phyloP scores from a whole-genome alignment of 2,797 vertebrate species.

The Melanotaenia maccullochi region DNA sequence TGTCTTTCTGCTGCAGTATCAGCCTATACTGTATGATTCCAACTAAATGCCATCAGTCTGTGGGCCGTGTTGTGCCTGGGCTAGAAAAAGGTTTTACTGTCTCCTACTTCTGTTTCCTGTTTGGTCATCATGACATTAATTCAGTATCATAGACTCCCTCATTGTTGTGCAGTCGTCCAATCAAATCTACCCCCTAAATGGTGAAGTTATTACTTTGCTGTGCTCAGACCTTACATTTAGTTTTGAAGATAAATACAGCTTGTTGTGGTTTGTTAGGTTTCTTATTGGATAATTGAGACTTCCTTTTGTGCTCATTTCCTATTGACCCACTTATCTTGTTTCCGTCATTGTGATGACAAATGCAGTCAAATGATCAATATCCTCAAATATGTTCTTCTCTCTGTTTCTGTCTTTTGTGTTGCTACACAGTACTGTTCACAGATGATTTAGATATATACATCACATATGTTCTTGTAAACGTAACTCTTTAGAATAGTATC shows the following conservation, averaged over 20 bases:
- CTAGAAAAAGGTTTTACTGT: constrained; percentile 47
- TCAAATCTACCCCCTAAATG: constrained; percentile 23
- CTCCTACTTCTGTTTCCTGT: constrained; percentile 59
- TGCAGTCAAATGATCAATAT: not conserved
- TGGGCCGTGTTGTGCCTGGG: constrained; percentile 35
- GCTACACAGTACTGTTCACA: not conserved
- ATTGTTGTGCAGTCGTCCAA: constrained; percentile 33
- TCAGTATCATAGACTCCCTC: constrained; percentile 28
- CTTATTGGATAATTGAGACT: constrained; percentile 14
- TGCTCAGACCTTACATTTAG: constrained; percentile 3
- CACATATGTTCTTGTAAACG: not conserved
- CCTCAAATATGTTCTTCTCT: no score
- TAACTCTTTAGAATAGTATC: not conserved
- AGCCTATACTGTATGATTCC: constrained; percentile 28
- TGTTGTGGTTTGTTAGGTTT: not conserved
- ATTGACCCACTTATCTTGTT: constrained; percentile 10
- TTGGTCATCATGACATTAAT: constrained; percentile 53
- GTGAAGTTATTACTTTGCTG: constrained; percentile 14
- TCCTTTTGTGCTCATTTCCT: constrained; percentile 19
- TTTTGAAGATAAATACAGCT: constrained; percentile 9
- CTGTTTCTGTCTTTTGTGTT: not conserved
- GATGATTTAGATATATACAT: not conserved
- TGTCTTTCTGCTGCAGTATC: constrained; percentile 45
- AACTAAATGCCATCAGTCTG: constrained; percentile 51
- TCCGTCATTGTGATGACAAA: constrained; percentile 5